phyloP scores from a whole-genome alignment of 2,888 invertebrate species.

The Drosophila anceps region DNA sequence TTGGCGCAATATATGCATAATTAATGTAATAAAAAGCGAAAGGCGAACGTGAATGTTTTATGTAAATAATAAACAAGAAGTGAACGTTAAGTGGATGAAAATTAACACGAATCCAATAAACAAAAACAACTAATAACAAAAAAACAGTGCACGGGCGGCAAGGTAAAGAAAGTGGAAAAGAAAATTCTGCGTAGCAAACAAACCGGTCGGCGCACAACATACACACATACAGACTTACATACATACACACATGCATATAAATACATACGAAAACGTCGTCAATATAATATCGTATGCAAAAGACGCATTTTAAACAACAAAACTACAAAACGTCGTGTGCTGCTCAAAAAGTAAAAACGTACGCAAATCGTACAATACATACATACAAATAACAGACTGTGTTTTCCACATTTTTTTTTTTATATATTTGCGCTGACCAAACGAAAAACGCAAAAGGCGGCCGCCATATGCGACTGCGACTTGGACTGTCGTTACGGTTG shows the following conservation, averaged over 20 bases:
- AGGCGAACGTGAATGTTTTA: constrained; percentile 48
- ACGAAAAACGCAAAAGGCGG: constrained; percentile 62
- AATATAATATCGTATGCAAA: constrained; percentile 64
- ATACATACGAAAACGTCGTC: constrained; percentile 62
- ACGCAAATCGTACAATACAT: constrained; percentile 40
- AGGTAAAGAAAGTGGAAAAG: constrained; percentile 65
- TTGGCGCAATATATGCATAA: constrained; percentile 53
- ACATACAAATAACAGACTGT: constrained; percentile 45
- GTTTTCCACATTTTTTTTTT: constrained; percentile 34
- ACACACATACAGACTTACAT: constrained; percentile 55
- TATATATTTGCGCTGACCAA: constrained; percentile 63
- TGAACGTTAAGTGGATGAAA: constrained; percentile 41
- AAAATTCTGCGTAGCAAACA: constrained; percentile 79
- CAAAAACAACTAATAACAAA: constrained; percentile 36
- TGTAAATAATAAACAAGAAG: constrained; percentile 60
- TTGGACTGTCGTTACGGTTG: constrained; percentile 30
- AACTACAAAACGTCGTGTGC: constrained; percentile 25
- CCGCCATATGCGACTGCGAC: constrained; percentile 63
- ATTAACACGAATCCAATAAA: constrained; percentile 5
- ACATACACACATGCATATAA: constrained; percentile 35
- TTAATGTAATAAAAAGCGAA: constrained; percentile 71
- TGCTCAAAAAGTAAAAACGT: constrained; percentile 36
- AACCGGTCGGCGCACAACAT: constrained; percentile 74
- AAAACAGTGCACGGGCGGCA: constrained; percentile 58
- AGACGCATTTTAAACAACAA: constrained; percentile 61